A percentile compares a stretch with the other conserved stretches of the same genome.
phyloP scores from a whole-genome alignment of 2,888 invertebrate species.

The Lottia gigantea region DNA sequence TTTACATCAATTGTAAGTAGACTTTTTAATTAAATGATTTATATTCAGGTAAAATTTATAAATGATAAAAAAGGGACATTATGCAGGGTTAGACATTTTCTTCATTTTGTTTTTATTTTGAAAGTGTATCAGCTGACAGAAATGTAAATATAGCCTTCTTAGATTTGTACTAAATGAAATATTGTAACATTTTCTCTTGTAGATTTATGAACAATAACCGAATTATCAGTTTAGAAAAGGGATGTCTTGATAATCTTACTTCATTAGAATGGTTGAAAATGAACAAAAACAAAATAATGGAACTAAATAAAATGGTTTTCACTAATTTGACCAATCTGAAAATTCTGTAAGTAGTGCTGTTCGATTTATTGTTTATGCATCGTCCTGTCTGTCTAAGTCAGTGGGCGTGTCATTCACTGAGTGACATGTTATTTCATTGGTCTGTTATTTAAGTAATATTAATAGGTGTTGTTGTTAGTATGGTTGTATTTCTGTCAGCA shows the following conservation, averaged over 20 bases:
- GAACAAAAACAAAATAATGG: slow-evolving; percentile 77
- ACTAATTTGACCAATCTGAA: slow-evolving; percentile 77
- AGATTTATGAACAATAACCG: slow-evolving; percentile 81
- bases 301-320: slow-evolving; percentile 81
- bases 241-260: slow-evolving; percentile 79
- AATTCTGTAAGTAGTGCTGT: slow-evolving; percentile 75
- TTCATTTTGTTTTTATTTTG: no score
- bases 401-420: no score
- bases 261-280: slow-evolving; percentile 80
- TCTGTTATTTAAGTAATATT: no score
- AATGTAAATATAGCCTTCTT: no score
- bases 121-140: no score
- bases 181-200: slow-evolving; percentile 30
- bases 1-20: slow-evolving; percentile 71
- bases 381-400: no score
- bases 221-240: slow-evolving; percentile 78
- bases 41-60: not conserved
- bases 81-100: no score
- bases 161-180: no score
- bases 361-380: not conserved
- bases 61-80: no score
- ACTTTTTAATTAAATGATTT: not conserved
- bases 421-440: no score
- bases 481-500: no score
- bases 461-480: no score